Base-by-base conservation (phyloP, 1,140 invertebrate species). In the Varroa destructor region DNA sequence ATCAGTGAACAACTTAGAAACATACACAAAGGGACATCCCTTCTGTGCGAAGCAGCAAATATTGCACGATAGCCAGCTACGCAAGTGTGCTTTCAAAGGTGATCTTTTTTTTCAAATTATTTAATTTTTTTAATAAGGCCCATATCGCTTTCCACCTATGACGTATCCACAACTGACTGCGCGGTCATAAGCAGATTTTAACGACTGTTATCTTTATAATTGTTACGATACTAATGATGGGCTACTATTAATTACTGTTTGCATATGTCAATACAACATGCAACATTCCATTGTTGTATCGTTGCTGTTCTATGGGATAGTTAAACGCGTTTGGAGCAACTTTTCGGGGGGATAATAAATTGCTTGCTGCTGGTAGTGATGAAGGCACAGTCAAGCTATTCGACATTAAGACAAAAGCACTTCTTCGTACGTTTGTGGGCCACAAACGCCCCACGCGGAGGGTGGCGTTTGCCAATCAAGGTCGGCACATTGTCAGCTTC, bases 351-450 rank as follows among this genome's bases (percentile, higher is more conserved):
- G 93, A 97, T 84, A 93, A 92, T 0, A 84, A 85, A 76, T 79
- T 97, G 0, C 75, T 97, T 40, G 87, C 87, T 75, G 88, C 88
- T 57, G 93, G 93, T 1, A 88, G 90, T 77, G 89, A 95, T 75
- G 92, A 97, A 79, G 84, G 85, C n/a, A 81, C 85, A 71, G 84
- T 97, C 0, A 87, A 88, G 80, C 79, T 98, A 0, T 97, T 95
- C 82, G 90, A 97, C 82, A 85, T 91, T 0, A 82, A 84, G 54
- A 87, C 75, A 6, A 78, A 78, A 51, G 75, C 75, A 51, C 71
- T 71, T 25, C 56, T 75, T 4, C 55, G 74, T 56, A 12, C 58
- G 14, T 58, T 75, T 8, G 73, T 61, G 37, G 36, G 36, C 36
- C 71, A 71, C 73, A 82, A 77, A 74, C 85, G 82, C 46, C 77